Percentiles rank a stretch among this genome's conserved stretches.
Conservation (phyloP, 30 jellyfish, hydroid and myxozoan species). For the Chrysaora quinquecirrha region DNA sequence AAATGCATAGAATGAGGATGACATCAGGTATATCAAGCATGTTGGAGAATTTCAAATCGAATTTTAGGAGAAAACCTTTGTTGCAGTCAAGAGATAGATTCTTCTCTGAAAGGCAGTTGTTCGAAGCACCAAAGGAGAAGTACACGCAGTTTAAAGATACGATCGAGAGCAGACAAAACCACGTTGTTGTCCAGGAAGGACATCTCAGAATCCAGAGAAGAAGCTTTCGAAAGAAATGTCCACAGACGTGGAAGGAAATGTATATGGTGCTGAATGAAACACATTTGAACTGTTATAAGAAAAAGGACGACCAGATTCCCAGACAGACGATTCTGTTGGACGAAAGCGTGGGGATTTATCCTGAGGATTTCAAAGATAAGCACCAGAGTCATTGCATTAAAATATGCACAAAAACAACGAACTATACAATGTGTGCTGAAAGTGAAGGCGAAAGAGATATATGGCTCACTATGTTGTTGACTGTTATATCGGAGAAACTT, state of each 20-base stretch:
- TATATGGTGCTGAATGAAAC: constrained; percentile 43
- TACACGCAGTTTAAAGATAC: background rate
- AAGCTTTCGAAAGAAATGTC: constrained; percentile 17
- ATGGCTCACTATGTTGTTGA: constrained; percentile 55
- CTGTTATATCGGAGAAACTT: constrained; percentile 53
- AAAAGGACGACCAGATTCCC: constrained; percentile 33
- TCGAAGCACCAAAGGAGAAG: constrained; percentile 14
- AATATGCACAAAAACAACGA: constrained; percentile 6
- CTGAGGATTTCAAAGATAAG: constrained; percentile 29
- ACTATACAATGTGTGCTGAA: constrained; percentile 34
- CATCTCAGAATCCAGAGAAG: constrained; percentile 36
- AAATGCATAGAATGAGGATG: too few relatives aligned
- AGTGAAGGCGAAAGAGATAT: constrained; percentile 46
- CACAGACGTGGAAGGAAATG: constrained; percentile 61
- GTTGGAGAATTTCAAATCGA: constrained; percentile 39
- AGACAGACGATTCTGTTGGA: constrained; percentile 22
- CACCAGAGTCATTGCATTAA: constrained; percentile 31
- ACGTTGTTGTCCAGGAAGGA: constrained; percentile 39
- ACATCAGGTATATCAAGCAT: too few relatives aligned
- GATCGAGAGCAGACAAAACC: background rate
- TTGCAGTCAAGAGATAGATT: constrained; percentile 31
- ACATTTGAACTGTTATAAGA: constrained; percentile 18
- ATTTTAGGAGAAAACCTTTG: constrained; percentile 37
- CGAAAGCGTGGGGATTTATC: constrained; percentile 59
- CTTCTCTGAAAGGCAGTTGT: constrained; percentile 40